phyloP scores from a whole-genome alignment of 2,113 vertebrate genomes.

The Upupa epops region DNA sequence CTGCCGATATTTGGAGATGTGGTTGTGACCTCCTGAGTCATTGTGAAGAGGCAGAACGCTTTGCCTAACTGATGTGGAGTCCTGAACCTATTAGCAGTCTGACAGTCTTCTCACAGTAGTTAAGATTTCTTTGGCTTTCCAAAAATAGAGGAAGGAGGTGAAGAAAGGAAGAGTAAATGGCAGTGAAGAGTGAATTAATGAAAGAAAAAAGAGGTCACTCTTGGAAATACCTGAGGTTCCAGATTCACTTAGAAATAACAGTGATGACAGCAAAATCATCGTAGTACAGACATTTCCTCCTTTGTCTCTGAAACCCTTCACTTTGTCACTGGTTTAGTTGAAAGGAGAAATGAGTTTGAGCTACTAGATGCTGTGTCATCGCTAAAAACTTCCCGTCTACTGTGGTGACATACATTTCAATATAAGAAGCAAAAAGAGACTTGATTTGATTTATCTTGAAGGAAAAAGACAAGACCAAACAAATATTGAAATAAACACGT shows the following conservation, averaged over 20 bases:
- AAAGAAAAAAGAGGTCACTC: not conserved
- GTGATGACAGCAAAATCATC: not conserved
- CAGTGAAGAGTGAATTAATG: not conserved
- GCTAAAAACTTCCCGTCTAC: not conserved
- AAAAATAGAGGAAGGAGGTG: not conserved
- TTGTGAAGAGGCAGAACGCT: not conserved
- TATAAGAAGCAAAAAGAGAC: not conserved
- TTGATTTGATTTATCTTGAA: not conserved
- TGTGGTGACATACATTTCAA: not conserved
- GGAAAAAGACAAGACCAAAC: not conserved
- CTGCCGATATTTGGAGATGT: not conserved
- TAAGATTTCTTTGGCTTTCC: not conserved
- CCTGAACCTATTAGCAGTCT: not conserved
- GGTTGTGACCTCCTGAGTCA: not conserved
- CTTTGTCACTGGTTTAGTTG: not conserved
- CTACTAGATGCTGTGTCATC: not conserved
- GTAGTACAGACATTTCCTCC: not conserved
- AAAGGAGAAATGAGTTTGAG: not conserved
- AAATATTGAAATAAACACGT: constrained; percentile 19
- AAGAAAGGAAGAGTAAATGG: not conserved
- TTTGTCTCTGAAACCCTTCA: not conserved
- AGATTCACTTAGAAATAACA: not conserved
- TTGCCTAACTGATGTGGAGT: not conserved
- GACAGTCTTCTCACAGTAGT: not conserved
- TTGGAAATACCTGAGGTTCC: not conserved